phyloP scores from a whole-genome alignment of 1,140 invertebrate genomes.

The Zelostemma sp. region DNA sequence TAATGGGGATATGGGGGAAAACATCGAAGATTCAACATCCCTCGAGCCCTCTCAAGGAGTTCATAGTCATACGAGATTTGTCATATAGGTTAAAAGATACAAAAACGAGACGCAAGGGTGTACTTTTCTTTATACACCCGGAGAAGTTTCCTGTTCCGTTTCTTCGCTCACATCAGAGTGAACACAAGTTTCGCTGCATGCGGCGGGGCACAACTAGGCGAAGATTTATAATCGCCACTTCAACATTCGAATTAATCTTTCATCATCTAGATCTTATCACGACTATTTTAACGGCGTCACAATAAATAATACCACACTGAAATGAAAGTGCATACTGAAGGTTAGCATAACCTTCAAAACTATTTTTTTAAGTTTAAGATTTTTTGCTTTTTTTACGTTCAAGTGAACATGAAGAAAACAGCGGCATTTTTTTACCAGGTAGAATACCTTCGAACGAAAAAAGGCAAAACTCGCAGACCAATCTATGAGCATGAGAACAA shows the following conservation, averaged over 20 bases:
- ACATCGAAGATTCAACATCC: constrained; percentile 23
- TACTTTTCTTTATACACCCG: constrained; percentile 16
- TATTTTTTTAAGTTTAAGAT: too few relatives aligned
- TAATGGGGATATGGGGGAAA: too few relatives aligned
- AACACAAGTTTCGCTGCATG: constrained; percentile 26
- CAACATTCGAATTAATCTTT: constrained; percentile 22
- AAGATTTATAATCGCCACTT: constrained; percentile 30
- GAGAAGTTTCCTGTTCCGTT: constrained; percentile 23
- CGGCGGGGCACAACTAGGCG: constrained; percentile 17
- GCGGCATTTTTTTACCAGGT: too few relatives aligned
- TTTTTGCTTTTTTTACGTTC: too few relatives aligned
- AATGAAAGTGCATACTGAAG: constrained; percentile 11
- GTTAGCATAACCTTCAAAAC: constrained; percentile 8
- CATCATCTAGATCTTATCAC: constrained; percentile 8
- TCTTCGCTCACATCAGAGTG: constrained; percentile 3
- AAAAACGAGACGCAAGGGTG: constrained; percentile 36
- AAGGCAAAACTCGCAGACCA: too few relatives aligned
- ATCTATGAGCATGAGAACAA: too few relatives aligned
- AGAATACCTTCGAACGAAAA: too few relatives aligned
- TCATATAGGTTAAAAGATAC: constrained; percentile 34
- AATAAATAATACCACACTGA: constrained; percentile 11
- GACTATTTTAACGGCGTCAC: background rate
- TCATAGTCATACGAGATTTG: constrained; percentile 19
- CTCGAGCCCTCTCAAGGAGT: constrained; percentile 22
- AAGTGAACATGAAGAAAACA: too few relatives aligned